phyloP scores from a whole-genome alignment of 2,888 invertebrate species.

The Ypsolopha sequella region DNA sequence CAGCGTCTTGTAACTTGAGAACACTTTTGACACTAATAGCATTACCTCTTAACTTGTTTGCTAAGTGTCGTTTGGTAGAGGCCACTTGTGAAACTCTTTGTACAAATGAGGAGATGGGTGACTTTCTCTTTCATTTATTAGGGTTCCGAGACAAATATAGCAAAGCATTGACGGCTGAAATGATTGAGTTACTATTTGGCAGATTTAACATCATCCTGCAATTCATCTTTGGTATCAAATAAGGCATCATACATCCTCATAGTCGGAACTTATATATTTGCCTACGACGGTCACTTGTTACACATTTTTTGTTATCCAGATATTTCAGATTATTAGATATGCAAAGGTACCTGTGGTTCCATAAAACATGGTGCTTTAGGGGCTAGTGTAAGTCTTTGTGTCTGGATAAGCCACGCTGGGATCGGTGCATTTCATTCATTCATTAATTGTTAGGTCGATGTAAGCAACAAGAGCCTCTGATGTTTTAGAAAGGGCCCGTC shows the following conservation, averaged over 20 bases:
- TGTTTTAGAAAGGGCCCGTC: neutral
- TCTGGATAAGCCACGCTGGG: neutral
- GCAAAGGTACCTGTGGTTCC: too few species aligned
- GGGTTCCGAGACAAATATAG: too few species aligned
- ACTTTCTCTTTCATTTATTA: conserved; percentile 3
- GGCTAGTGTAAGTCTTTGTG: too few species aligned
- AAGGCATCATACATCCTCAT: too few species aligned
- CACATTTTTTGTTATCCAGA: too few species aligned
- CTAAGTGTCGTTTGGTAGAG: neutral
- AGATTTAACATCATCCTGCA: too few species aligned
- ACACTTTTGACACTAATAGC: neutral
- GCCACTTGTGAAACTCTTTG: neutral
- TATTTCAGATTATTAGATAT: too few species aligned
- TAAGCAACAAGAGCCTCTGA: neutral
- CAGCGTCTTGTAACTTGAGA: conserved; percentile 32
- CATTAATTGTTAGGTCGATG: neutral
- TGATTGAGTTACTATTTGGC: too few species aligned
- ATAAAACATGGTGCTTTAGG: too few species aligned
- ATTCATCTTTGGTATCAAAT: neutral
- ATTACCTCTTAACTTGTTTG: neutral
- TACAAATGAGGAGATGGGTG: neutral
- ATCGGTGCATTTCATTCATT: neutral
- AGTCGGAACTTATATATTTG: too few species aligned
- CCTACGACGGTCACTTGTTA: too few species aligned
- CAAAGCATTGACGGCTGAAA: too few species aligned